A percentile compares a stretch with the other conserved stretches of the same genome.
phyloP scores from a whole-genome alignment of 1,140 invertebrate genomes.

The Cheumatopsyche charites region DNA sequence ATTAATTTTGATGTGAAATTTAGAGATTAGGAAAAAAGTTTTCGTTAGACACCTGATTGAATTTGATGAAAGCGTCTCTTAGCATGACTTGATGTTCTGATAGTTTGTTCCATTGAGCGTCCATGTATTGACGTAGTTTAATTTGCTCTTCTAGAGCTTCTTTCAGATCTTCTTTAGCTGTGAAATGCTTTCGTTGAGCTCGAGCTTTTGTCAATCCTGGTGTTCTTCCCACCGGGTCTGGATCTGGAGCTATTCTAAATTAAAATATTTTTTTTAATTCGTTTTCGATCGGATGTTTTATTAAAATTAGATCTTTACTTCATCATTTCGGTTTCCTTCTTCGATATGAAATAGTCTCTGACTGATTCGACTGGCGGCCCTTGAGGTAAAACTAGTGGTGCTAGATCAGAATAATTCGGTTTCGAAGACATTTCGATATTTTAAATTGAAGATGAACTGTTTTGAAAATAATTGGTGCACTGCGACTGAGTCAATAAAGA shows the following conservation, averaged over 20 bases:
- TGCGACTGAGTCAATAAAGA: background rate
- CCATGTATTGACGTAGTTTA: constrained; percentile 54
- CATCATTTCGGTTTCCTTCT: constrained; percentile 52
- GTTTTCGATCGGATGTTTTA: background rate
- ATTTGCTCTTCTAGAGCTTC: constrained; percentile 56
- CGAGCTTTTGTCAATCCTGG: constrained; percentile 62
- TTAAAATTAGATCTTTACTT: constrained; percentile 18
- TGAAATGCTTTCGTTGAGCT: constrained; percentile 57
- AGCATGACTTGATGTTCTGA: constrained; percentile 58
- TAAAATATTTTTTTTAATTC: background rate
- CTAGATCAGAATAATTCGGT: background rate
- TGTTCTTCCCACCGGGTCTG: constrained; percentile 61
- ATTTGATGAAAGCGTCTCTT: constrained; percentile 64
- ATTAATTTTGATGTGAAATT: background rate
- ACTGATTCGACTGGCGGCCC: constrained; percentile 58
- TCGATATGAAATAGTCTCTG: constrained; percentile 58
- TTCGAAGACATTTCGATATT: constrained; percentile 15
- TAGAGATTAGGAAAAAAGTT: background rate
- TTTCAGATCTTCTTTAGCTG: constrained; percentile 58
- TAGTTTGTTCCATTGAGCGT: constrained; percentile 62
- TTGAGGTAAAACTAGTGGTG: constrained; percentile 52
- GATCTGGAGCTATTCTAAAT: constrained; percentile 64
- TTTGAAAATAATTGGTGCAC: too few species aligned
- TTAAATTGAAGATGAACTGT: too few species aligned
- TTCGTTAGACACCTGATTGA: constrained; percentile 57